Percentiles rank a stretch among this genome's conserved stretches.
Conservation (phyloP, 2,113 vertebrate genomes). For the Epinephelus moara region DNA sequence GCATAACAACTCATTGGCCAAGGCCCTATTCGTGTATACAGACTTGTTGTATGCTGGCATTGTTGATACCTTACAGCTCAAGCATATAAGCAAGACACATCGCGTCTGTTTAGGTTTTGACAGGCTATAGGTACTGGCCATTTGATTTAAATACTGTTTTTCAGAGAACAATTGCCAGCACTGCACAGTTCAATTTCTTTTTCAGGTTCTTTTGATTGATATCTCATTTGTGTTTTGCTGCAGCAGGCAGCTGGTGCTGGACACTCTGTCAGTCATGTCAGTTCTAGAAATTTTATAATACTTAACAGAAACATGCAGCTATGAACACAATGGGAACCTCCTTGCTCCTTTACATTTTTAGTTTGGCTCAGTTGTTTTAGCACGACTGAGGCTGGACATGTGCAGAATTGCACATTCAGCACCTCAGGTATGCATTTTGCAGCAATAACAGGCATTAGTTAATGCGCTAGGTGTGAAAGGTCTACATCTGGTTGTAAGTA, state of each 20-base stretch:
- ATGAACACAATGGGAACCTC: background rate
- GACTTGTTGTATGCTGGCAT: constrained; percentile 17
- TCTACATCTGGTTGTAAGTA: background rate
- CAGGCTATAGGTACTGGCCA: background rate
- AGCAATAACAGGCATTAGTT: background rate
- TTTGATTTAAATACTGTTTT: background rate
- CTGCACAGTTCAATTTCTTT: background rate
- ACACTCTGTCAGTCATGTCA: background rate
- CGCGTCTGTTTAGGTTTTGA: constrained; percentile 1
- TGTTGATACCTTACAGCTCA: constrained; percentile 8
- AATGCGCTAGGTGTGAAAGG: background rate
- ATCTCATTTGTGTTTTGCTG: background rate
- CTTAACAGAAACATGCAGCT: background rate
- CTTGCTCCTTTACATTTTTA: background rate
- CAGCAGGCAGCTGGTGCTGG: background rate
- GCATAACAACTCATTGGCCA: constrained; percentile 39
- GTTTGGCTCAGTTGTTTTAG: background rate
- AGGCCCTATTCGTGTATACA: constrained; percentile 2
- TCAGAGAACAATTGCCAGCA: background rate
- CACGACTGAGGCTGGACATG: background rate
- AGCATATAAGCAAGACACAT: constrained; percentile 9
- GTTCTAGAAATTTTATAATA: background rate
- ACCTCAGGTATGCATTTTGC: background rate
- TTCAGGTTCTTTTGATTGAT: background rate
- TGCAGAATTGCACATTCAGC: background rate